Evolutionary conservation across 1,140 invertebrate species (phyloP), one percentile per base, ranked within the genome.

Genomic region (Micrasema minimum): DNA sequence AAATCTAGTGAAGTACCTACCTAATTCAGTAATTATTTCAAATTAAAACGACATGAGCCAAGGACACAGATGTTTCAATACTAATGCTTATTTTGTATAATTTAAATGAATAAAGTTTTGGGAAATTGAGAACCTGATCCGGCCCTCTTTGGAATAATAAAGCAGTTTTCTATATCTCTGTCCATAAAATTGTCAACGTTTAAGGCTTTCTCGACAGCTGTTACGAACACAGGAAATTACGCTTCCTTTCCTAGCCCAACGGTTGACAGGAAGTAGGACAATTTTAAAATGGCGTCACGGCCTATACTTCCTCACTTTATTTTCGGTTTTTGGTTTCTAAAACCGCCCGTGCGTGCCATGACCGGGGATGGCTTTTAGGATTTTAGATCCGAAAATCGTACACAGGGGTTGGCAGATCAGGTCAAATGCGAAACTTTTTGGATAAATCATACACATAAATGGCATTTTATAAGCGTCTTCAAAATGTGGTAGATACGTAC

Each of bases 181-280:
- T 37, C 31, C 20, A 41, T 59, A 59, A 59, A 59, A 59, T 38
- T 59, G 35, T 38, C 55, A 16, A 59, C 37, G 55, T 43, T 59
- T 43, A 46, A 64, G 59, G 59, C n/a, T 64, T 46, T 26, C 41
- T 64, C n/a, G 59, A 64, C 66, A 61, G 53, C 53, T 53, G 66
- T 69, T 45, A 48, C 66, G 67, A 43, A 59, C 31, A 53, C 67
- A 69, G 67, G 67, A 69, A 69, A 69, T 69, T 69, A 69, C 67
- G 57, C 53, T 62, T 69, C 57, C 67, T 45, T 31, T 53, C 46
- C 57, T 46, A 51, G 57, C 67, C 31, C 53, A 38, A 18, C 64
- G 41, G 38, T 37, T 66, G 23, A 41, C 51, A 31, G 55, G 66
- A 69, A 62, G 31, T 16, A 10, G 31, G 43, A 62, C 67, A 69